Evolutionary conservation across 2,888 invertebrate species (phyloP).

Genomic region (Caenorhabditis drosophilae): DNA sequence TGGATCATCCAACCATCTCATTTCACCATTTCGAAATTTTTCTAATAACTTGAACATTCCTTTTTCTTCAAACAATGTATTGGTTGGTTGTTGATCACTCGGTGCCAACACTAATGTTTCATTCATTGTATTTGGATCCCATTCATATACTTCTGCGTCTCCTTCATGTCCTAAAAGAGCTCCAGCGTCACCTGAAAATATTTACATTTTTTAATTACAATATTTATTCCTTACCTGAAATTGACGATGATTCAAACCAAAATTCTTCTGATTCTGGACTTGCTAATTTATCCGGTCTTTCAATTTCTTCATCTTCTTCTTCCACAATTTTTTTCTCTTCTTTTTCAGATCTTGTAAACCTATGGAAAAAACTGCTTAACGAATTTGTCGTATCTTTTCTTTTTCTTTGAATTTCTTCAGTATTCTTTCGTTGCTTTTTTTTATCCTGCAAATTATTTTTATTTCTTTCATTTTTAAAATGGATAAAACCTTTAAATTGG

Average conservation of each 20-base stretch:
- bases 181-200: not conserved
- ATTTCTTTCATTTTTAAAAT: too few relatives aligned
- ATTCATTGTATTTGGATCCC: constrained; percentile 38
- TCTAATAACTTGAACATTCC: constrained; percentile 38
- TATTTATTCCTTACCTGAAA: constrained; percentile 14
- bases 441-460: not conserved
- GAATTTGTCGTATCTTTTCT: constrained; percentile 49
- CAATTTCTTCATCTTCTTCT: constrained; percentile 36
- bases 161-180: constrained; percentile 38
- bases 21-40: constrained; percentile 46
- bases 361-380: constrained; percentile 48
- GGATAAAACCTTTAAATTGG: too few relatives aligned
- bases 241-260: constrained; percentile 33
- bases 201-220: too few relatives aligned
- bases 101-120: constrained; percentile 32
- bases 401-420: constrained; percentile 36
- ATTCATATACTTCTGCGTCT: constrained; percentile 41
- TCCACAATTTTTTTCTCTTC: constrained; percentile 45
- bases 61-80: constrained; percentile 25
- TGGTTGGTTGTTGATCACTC: not conserved
- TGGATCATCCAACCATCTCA: constrained; percentile 41
- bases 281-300: constrained; percentile 34
- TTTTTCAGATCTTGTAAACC: constrained; percentile 46
- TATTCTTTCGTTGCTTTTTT: not conserved
- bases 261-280: constrained; percentile 35